Evolutionary conservation across 2,113 vertebrate genomes (phyloP).

Genomic region (Saguinus midas): DNA sequence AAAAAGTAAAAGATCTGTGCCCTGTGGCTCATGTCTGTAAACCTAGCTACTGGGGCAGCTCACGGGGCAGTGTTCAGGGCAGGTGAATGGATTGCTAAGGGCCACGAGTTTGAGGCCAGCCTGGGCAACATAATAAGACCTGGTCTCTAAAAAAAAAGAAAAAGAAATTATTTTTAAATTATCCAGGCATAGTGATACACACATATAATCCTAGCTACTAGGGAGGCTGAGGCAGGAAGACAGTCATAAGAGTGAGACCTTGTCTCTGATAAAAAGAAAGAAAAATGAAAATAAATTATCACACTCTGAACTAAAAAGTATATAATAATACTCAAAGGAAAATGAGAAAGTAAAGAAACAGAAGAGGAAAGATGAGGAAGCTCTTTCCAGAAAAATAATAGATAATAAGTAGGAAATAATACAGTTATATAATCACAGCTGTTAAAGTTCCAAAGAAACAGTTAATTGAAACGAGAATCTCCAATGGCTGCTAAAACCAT

Average conservation of each 20-base stretch:
- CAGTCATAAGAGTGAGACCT: too few relatives aligned
- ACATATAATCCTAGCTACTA: neutral
- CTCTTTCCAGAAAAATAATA: neutral
- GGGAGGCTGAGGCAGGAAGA: neutral
- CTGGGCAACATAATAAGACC: neutral
- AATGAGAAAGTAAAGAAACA: neutral
- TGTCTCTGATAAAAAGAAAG: neutral
- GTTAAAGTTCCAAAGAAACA: neutral
- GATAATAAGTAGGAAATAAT: neutral
- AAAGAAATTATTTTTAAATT: neutral
- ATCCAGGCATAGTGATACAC: neutral
- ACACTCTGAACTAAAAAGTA: neutral
- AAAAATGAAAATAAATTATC: neutral
- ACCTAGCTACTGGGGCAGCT: too few relatives aligned
- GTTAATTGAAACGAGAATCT: slow-evolving; percentile 1
- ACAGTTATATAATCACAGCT: neutral
- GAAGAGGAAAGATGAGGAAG: neutral
- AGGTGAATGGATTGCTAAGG: neutral
- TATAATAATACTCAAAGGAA: neutral
- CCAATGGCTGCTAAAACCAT: neutral
- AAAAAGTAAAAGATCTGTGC: neutral
- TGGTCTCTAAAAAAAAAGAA: neutral
- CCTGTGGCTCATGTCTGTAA: neutral
- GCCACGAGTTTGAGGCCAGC: neutral
- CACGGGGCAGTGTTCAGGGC: too few relatives aligned